Base-by-base conservation (phyloP, 1,140 invertebrate genomes). In the Amyelois transitella region DNA sequence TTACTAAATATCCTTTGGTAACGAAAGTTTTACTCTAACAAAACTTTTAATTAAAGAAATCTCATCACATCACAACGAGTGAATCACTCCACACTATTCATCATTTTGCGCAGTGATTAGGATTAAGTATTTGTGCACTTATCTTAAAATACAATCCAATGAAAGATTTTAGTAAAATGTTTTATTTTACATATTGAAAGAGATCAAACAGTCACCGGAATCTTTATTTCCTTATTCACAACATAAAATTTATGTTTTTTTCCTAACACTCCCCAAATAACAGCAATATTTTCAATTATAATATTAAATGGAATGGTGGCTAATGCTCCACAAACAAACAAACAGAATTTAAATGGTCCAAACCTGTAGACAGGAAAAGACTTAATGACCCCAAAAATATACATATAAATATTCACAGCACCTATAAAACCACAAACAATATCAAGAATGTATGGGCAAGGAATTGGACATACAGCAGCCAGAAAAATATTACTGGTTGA, bases 171-270 rank as follows among this genome's bases (percentile, higher is more conserved):
- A 38, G 32, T 38, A 38, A 38, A 4, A 38, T 38, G n/a, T 6
- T 14, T 5, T 14, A 14, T 14, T 14, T 14, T 38, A n/a, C n/a
- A 2, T 14, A 54, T 25, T 60, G 32, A 66, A 14, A 14, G 17
- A 2, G 12, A 77, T 84, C 72, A 87, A 70, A 92, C 90, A 25
- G 89, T 91, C 18, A 92, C 86, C 49, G 90, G 86, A 49, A 88
- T 85, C 67, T 92, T 90, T n/a, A 93, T 83, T 80, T 97, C 95
- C 85, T 98, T 98, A 73, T 97, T 96, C 6, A 99, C 97, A 64
- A 99, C 93, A 87, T 98, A 98, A 89, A 98, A 99, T 86, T 96
- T 96, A 85, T 98, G 94, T 86, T 98, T 98, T 68, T 97, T 95
- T 18, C 96, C 95, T 62, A 97, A 92, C 21, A 97, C 87, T 6